A percentile compares a stretch with the other conserved stretches of the same genome.
Conservation (phyloP, 1,140 invertebrate species). For the Macrobrachium rosenbergii region DNA sequence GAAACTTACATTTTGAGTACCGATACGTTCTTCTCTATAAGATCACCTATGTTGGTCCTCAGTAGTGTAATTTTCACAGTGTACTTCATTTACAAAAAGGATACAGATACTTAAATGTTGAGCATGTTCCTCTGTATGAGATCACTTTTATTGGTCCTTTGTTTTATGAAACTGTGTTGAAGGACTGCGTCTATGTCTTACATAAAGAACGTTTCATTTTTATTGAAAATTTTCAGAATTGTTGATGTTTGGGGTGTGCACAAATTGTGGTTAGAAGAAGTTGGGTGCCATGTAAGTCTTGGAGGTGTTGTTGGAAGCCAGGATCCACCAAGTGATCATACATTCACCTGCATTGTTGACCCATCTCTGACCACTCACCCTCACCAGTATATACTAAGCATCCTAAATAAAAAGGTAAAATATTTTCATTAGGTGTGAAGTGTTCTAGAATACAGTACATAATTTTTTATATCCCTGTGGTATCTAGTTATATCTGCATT, state of each 20-base stretch:
- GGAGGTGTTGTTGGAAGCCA: constrained; percentile 66
- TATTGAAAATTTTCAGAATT: constrained; percentile 70
- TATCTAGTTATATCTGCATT: too few species aligned
- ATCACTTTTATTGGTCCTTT: too few species aligned
- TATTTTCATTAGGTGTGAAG: too few species aligned
- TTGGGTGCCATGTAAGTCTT: constrained; percentile 67
- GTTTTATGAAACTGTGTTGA: not conserved
- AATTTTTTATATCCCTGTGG: too few species aligned
- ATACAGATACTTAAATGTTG: too few species aligned
- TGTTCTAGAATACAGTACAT: too few species aligned
- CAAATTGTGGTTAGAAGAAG: constrained; percentile 66
- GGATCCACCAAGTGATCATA: constrained; percentile 45
- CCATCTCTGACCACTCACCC: constrained; percentile 39
- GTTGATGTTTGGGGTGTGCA: constrained; percentile 72
- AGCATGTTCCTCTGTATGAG: too few species aligned
- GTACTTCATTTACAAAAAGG: too few species aligned
- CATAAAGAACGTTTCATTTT: not conserved
- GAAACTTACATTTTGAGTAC: too few species aligned
- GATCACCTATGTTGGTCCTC: too few species aligned
- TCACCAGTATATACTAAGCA: constrained; percentile 52
- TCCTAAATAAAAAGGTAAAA: constrained; percentile 44
- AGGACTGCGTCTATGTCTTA: not conserved
- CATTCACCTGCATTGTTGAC: constrained; percentile 53
- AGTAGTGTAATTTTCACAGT: too few species aligned
- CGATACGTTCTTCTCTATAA: too few species aligned